Conservation (phyloP, 2,113 vertebrate species). For the Charina bottae region DNA sequence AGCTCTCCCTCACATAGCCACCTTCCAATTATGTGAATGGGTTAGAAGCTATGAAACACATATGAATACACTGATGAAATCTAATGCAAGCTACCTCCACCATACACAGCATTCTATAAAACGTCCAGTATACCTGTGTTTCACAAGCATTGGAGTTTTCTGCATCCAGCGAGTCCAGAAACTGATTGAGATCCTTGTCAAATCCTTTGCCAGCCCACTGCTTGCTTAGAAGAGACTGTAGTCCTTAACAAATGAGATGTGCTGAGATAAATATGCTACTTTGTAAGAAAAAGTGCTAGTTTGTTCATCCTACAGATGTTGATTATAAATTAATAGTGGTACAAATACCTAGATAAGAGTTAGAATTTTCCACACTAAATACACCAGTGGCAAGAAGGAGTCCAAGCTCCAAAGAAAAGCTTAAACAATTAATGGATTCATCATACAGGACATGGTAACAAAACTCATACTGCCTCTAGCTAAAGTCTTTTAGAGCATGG, state of each 20-base stretch:
- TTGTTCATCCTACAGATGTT: neutral
- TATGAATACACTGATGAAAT: neutral
- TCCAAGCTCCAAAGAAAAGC: neutral
- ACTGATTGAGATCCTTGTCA: conserved; percentile 79
- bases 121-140: conserved; percentile 73
- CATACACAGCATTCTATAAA: conserved; percentile 32
- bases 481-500: neutral
- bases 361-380: neutral
- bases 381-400: neutral
- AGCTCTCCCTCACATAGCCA: neutral
- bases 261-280: conserved; percentile 8
- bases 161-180: conserved; percentile 74
- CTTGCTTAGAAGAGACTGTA: conserved; percentile 82
- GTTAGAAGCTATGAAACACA: neutral
- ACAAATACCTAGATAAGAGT: neutral
- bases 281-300: neutral
- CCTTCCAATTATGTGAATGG: neutral
- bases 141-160: conserved; percentile 60
- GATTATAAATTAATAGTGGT: neutral
- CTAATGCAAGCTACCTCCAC: conserved; percentile 3
- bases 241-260: conserved; percentile 73
- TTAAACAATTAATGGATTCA: neutral
- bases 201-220: conserved; percentile 90
- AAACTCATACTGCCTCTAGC: neutral
- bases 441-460: neutral